Percentiles rank a stretch among this genome's conserved stretches.
phyloP scores from a whole-genome alignment of 2,888 invertebrate species.

The Zhuqinia jingwanae region DNA sequence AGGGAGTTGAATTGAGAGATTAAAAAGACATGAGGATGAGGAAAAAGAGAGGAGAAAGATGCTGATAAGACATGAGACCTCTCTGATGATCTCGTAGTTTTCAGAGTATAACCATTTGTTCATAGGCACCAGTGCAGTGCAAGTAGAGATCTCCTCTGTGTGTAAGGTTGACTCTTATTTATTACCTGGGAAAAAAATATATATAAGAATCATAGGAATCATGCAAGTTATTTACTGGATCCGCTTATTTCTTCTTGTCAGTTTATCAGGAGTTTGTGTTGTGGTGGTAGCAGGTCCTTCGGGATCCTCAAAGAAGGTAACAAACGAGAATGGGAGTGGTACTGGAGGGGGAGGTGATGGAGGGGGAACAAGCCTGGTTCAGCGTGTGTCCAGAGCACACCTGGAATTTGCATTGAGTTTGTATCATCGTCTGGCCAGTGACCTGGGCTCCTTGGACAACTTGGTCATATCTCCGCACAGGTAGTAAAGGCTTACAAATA shows the following conservation, averaged over 20 bases:
- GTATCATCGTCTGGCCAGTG: slow-evolving; percentile 78
- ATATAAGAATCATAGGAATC: no score
- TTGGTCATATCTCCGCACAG: slow-evolving; percentile 79
- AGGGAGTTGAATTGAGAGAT: no score
- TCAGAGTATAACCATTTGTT: no score
- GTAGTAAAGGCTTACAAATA: slow-evolving; percentile 57
- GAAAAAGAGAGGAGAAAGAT: no score
- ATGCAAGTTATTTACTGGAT: neutral
- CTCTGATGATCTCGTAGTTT: no score
- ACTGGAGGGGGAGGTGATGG: slow-evolving; percentile 13
- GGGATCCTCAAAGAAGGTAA: neutral
- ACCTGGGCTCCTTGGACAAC: slow-evolving; percentile 77
- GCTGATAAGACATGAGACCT: no score
- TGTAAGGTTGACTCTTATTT: no score
- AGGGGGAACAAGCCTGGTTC: slow-evolving; percentile 12
- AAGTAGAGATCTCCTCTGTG: no score
- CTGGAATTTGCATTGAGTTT: slow-evolving; percentile 80
- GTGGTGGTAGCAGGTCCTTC: neutral
- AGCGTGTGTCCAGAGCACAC: slow-evolving; percentile 79
- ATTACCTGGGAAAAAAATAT: no score
- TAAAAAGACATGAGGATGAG: no score
- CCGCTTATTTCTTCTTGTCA: neutral
- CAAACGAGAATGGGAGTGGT: no score
- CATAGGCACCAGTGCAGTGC: no score
- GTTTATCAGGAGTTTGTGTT: neutral